Conservation (phyloP, 2,888 invertebrate genomes). For the Caenorhabditis sp. region DNA sequence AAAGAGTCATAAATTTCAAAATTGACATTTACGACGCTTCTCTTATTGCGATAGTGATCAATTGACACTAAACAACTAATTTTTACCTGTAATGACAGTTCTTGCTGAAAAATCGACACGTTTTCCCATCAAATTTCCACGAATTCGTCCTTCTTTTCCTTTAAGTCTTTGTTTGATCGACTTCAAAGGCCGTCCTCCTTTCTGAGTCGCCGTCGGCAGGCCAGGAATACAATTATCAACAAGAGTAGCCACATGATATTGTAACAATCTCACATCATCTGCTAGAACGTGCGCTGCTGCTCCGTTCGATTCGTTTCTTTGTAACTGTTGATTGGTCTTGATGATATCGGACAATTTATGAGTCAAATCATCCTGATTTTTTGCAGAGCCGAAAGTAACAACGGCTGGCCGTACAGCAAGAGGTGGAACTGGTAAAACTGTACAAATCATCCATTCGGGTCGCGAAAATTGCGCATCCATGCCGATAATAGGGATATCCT, state of each 20-base stretch:
- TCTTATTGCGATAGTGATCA: too few species aligned
- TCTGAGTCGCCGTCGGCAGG: constrained; percentile 93
- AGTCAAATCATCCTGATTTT: constrained; percentile 96
- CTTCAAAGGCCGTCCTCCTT: constrained; percentile 96
- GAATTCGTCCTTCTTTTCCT: constrained; percentile 97
- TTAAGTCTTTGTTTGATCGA: constrained; percentile 92
- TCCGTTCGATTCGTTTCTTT: constrained; percentile 92
- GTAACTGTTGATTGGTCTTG: constrained; percentile 93
- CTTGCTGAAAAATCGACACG: constrained; percentile 99
- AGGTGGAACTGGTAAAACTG: constrained; percentile 95
- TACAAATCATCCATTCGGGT: constrained; percentile 99
- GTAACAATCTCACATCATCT: constrained; percentile 96
- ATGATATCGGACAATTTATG: constrained; percentile 98
- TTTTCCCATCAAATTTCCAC: constrained; percentile 96
- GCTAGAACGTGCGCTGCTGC: constrained; percentile 95
- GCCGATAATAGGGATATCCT: constrained; percentile 86
- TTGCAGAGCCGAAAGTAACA: constrained; percentile 98
- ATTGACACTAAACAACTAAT: too few species aligned
- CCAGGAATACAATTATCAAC: constrained; percentile 99
- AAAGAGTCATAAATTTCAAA: not conserved
- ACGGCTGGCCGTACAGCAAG: constrained; percentile 94
- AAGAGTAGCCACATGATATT: constrained; percentile 97
- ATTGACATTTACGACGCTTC: not conserved
- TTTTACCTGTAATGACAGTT: constrained; percentile 79
- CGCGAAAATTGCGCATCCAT: constrained; percentile 90